phyloP scores from a whole-genome alignment of 1,140 invertebrate genomes.

The Aphidius gifuensis region DNA sequence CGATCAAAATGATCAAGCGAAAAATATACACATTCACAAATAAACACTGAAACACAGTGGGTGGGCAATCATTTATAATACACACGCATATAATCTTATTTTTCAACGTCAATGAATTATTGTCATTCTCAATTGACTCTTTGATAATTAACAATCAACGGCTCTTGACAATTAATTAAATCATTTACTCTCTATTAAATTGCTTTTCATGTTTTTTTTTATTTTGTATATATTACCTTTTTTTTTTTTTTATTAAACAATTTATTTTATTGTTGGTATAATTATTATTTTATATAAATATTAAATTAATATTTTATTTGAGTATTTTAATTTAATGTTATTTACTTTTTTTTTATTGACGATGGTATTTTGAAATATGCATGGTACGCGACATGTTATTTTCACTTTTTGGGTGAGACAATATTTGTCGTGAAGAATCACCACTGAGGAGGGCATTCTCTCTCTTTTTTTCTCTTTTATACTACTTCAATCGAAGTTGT shows the following conservation, averaged over 20 bases:
- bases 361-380: neutral
- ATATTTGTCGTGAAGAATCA: constrained; percentile 3
- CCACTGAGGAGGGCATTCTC: neutral
- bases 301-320: too few species aligned
- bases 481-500: neutral
- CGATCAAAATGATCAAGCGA: constrained; percentile 49
- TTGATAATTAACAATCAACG: constrained; percentile 11
- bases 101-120: constrained; percentile 7
- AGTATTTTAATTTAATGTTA: constrained; percentile 1
- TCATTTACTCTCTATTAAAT: constrained; percentile 11
- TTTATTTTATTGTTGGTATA: neutral
- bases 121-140: neutral
- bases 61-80: constrained; percentile 28
- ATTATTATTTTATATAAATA: neutral
- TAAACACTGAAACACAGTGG: constrained; percentile 31
- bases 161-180: constrained; percentile 13
- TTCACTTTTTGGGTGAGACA: constrained; percentile 11
- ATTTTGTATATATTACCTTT: neutral
- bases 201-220: neutral
- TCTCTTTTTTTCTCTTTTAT: neutral
- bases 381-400: neutral
- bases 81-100: neutral
- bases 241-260: neutral
- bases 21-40: neutral
- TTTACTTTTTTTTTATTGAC: neutral